Percentiles rank a stretch among this genome's conserved stretches.
Conservation (phyloP, 2,113 vertebrate species). For the Mystacornis crossleyi region DNA sequence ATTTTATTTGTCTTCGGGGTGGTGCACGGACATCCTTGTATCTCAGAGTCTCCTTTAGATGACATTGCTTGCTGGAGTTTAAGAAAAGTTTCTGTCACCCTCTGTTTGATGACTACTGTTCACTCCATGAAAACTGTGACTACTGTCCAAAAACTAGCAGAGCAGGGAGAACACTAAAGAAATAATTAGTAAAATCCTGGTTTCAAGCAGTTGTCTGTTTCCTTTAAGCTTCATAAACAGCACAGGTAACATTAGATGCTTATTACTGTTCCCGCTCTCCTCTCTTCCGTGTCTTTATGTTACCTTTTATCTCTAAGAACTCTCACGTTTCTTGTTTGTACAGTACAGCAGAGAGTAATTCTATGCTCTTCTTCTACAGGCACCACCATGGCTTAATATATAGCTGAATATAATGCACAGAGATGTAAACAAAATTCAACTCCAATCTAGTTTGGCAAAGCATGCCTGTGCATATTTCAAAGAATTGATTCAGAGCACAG, state of each 20-base stretch:
- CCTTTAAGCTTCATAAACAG: not conserved
- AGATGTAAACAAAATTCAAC: not conserved
- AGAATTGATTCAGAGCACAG: not conserved
- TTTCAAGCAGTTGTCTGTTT: not conserved
- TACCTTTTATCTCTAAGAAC: slow-evolving; percentile 45
- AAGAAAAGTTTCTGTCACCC: not conserved
- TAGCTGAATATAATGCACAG: not conserved
- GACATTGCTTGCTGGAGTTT: slow-evolving; percentile 10
- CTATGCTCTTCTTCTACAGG: not conserved
- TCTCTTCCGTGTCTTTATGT: slow-evolving; percentile 18
- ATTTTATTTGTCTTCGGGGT: slow-evolving; percentile 65
- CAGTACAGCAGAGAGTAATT: not conserved
- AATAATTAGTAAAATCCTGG: not conserved
- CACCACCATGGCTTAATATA: not conserved
- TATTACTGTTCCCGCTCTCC: not conserved
- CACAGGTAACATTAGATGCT: slow-evolving; percentile 3
- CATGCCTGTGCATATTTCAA: not conserved
- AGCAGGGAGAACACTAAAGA: not conserved
- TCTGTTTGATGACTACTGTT: not conserved
- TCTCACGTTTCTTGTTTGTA: slow-evolving; percentile 23
- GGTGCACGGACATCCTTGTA: slow-evolving; percentile 54
- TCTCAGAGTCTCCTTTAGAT: slow-evolving; percentile 39
- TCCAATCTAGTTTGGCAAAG: not conserved
- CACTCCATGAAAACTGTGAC: not conserved
- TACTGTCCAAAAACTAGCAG: not conserved